phyloP scores from a whole-genome alignment of 2,888 invertebrate genomes.

The Falcaria lacertinaria region DNA sequence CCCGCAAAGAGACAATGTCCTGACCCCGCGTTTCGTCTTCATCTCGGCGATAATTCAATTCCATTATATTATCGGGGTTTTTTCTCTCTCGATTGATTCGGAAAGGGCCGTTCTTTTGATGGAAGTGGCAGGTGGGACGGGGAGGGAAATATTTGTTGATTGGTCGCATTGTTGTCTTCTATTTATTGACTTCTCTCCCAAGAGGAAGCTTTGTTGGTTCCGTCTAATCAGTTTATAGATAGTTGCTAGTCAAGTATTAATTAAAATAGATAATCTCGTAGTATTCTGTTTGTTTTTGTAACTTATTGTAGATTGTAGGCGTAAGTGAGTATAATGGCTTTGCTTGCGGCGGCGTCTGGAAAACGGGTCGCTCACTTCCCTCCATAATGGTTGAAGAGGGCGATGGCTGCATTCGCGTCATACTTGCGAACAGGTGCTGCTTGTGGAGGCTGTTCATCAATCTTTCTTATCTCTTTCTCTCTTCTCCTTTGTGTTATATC shows the following conservation, averaged over 20 bases:
- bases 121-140: slow-evolving; percentile 44
- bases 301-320: too few species aligned
- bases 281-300: not conserved
- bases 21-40: slow-evolving; percentile 49
- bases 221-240: not conserved
- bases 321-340: too few species aligned
- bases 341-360: too few species aligned
- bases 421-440: too few species aligned
- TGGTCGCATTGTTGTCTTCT: slow-evolving; percentile 25
- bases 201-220: not conserved
- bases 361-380: too few species aligned
- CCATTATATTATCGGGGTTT: slow-evolving; percentile 66
- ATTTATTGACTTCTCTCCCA: slow-evolving; percentile 6
- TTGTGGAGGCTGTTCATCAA: too few species aligned
- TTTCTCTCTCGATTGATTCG: slow-evolving; percentile 70
- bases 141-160: slow-evolving; percentile 49
- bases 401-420: too few species aligned
- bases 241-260: not conserved
- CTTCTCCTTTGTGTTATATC: too few species aligned
- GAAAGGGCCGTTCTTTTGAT: slow-evolving; percentile 29
- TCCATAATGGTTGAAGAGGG: too few species aligned
- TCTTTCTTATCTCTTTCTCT: too few species aligned
- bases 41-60: slow-evolving; percentile 75
- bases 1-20: slow-evolving; percentile 8
- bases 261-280: not conserved